Base-by-base conservation (phyloP, 2,888 invertebrate genomes). In the Sarcophaga rosellei region DNA sequence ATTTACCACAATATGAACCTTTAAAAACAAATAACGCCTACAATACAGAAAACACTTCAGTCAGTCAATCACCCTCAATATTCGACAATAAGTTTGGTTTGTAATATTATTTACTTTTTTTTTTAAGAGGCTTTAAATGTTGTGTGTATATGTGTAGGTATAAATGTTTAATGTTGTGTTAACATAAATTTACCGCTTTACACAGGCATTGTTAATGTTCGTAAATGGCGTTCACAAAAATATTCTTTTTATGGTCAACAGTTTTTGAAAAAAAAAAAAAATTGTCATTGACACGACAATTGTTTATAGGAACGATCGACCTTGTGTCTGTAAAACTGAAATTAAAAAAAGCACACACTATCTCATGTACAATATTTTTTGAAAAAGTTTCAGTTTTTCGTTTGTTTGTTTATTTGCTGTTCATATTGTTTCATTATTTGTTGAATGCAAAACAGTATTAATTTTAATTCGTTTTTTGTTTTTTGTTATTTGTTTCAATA, bases 151-250 rank as follows among this genome's bases (percentile, higher is more conserved):
- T 25, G 35, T 35, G 8, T 2, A 10, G 35, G 35, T 35, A 35
- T 35, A 8, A 77, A 68, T 62, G 45, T 3, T 59, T 66, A 68
- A 53, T 66, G 53, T 69, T 72, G 57, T 72, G 11, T 62, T 81
- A 68, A 68, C 73, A 69, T 62, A 61, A 47, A 62, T 68, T 62
- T 69, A 81, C 62, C 74, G 61, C 35, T 72, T 65, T 59, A 25
- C 21, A 68, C 12, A 68, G 44, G 12, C 6, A 23, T 11, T 53
- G 35, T 35, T 35, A 35, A 35, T 35, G 35, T 35, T 35, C 35
- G 8, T 35, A 35, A 35, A 35, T 35, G 35, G 35, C 35, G 35
- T 35, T 35, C 35, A 35, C 35, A 35, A 35, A 61, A 17, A 21
- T n/a, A 25, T 65, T 35, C 25, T 65, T 65, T 65, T 20, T 65